Evolutionary conservation across 1,140 invertebrate genomes (phyloP), one percentile per base, ranked within the genome.

Genomic region (Rhagoletis zephyria): DNA sequence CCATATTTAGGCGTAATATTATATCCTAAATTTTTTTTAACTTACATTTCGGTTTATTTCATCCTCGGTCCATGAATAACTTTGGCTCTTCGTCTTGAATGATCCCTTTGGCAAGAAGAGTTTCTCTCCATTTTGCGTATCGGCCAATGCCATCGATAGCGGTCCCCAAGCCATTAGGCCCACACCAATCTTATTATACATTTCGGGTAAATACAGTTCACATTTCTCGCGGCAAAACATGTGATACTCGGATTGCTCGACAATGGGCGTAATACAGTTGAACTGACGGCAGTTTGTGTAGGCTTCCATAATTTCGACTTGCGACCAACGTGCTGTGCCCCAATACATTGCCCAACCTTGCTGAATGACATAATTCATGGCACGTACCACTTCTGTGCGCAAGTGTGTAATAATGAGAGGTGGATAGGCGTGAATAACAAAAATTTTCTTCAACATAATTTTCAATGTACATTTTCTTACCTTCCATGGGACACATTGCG

Each of bases 401-500:
- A 67, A 89, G n/a, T 40, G 64, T 88, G 3, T 19, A 56, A 19
- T 56, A 60, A 65, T n/a, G 30, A 30, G 86, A 64, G 48, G 64
- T 9, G 9, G 30, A 67, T 30, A 30, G 30, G 65, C 30, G 9
- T 85, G 0, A 48, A 59, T 56, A 87, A 12, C 42, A 63, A 42
- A 12, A 7, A 16, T 81, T 40, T 86, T 10, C 51, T 56, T 1
- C 10, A 10, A 56, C 5, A 56, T 65, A 16, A n/a, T 85, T 60
- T n/a, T 85, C 9, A 61, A 63, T 40, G 14, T 30, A 5, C 0
- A n/a, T 85, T 42, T 16, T 30, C 93, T 93, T 94, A 98, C 98
- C 98, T 97, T 99, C 98, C 96, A 99, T 98, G 14, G 98, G 98
- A 91, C 98, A 99, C 95, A 98, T 97, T 7, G 97, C 96, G 94